These are phyloP conservation scores for Eonycteris spelaea DNA, from an alignment of 2,113 vertebrate species.

Conservation along the genomic window DNA sequence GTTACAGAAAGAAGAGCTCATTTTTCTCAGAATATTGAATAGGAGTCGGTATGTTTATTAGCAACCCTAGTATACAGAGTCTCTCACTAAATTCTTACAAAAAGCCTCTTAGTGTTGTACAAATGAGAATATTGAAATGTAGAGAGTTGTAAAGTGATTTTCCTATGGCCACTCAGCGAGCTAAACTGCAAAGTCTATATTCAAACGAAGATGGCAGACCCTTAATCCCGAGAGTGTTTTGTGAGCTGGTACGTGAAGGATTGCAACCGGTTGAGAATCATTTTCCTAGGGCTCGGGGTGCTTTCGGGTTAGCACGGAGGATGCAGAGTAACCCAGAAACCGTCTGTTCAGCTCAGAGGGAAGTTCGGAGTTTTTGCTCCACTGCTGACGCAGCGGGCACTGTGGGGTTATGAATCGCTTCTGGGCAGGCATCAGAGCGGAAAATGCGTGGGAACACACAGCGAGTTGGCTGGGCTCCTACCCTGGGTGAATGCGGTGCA, in stretches of 20 bases:
- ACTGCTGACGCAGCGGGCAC: rapidly evolving
- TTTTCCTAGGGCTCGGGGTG: not conserved
- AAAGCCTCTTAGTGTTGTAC: not conserved
- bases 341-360: not conserved
- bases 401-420: not conserved
- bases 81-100: not conserved
- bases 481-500: not conserved
- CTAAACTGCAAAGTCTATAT: not conserved
- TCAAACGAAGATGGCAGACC: not conserved
- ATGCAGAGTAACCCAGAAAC: not conserved
- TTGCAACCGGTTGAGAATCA: not conserved
- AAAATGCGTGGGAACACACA: not conserved
- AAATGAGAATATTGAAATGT: not conserved
- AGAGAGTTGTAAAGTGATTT: not conserved
- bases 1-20: not conserved
- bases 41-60: not conserved
- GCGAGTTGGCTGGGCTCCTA: not conserved
- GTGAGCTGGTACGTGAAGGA: not conserved
- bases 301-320: not conserved
- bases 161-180: not conserved
- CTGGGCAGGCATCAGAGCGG: not conserved
- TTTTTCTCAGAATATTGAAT: not conserved
- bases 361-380: not conserved
- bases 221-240: not conserved
- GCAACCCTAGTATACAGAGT: not conserved